Conservation (phyloP, 23 tunicate species). For the Phallusia fumigata region DNA sequence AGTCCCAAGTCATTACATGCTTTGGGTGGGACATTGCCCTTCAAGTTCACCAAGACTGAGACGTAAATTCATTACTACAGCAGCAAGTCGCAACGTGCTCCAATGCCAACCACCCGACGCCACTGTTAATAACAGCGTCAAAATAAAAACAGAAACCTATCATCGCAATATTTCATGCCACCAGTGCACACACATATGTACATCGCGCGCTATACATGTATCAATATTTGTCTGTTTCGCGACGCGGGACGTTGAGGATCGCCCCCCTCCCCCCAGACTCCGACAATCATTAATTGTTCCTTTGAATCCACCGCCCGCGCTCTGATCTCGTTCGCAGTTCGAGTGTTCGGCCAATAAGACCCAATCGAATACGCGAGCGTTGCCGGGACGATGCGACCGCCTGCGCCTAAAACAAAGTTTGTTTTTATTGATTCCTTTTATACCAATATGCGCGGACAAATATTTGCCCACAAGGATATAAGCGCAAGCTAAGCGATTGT, state of each 20-base stretch:
- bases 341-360: constrained; percentile 8
- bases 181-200: not conserved
- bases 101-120: not conserved
- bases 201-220: not conserved
- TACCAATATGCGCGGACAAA: not conserved
- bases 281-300: constrained; percentile 66
- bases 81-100: not conserved
- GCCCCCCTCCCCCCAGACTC: constrained; percentile 24
- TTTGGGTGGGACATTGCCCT: too few relatives aligned
- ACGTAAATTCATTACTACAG: not conserved
- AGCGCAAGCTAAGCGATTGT: constrained; percentile 8
- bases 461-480: not conserved
- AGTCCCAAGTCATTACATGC: too few relatives aligned
- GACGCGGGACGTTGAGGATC: not conserved
- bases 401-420: constrained; percentile 15
- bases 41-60: not conserved
- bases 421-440: constrained; percentile 9
- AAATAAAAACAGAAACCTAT: not conserved
- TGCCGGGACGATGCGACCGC: not conserved
- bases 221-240: constrained; percentile 10
- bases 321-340: not conserved
- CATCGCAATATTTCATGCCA: not conserved
- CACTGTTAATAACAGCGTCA: not conserved
- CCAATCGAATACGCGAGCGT: not conserved
- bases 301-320: constrained; percentile 47